Percentiles rank a stretch among this genome's conserved stretches.
Evolutionary conservation across 2,888 invertebrate species (phyloP).

Genomic region (Phengaris arion): DNA sequence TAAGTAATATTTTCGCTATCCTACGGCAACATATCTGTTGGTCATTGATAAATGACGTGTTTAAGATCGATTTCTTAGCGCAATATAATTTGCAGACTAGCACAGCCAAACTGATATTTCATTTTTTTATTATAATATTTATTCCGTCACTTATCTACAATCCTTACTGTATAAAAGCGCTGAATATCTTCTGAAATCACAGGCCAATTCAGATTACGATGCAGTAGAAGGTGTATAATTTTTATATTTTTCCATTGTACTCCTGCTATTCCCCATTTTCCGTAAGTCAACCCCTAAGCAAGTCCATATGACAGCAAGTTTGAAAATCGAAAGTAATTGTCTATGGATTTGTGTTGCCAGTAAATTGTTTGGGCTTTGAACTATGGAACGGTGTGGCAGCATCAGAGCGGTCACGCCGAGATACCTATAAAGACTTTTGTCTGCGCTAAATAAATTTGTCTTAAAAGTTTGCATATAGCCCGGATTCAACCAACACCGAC

Average conservation of each 20-base stretch:
- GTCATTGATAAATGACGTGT: slow-evolving; percentile 12
- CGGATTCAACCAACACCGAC: too few relatives aligned
- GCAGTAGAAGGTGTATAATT: slow-evolving; percentile 6
- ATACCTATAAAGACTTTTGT: too few relatives aligned
- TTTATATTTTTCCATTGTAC: slow-evolving; percentile 6
- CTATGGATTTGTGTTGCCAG: not conserved
- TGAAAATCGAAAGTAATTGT: not conserved
- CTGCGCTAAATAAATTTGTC: too few relatives aligned
- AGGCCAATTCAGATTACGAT: not conserved
- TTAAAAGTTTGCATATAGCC: too few relatives aligned
- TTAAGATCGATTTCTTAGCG: slow-evolving; percentile 24
- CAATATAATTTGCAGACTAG: slow-evolving; percentile 11
- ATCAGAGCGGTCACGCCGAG: too few relatives aligned
- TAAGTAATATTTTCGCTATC: not conserved
- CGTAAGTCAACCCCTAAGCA: not conserved
- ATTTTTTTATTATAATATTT: not conserved
- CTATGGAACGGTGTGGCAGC: too few relatives aligned
- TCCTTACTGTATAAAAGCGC: not conserved
- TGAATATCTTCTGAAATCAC: not conserved
- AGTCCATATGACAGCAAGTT: not conserved
- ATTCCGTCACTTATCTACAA: not conserved
- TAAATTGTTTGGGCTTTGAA: not conserved
- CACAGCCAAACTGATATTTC: slow-evolving; percentile 8
- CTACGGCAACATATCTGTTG: slow-evolving; percentile 19
- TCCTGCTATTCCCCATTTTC: not conserved